Evolutionary conservation across 2,888 invertebrate species (phyloP).

Genomic region (Lymantria monacha): DNA sequence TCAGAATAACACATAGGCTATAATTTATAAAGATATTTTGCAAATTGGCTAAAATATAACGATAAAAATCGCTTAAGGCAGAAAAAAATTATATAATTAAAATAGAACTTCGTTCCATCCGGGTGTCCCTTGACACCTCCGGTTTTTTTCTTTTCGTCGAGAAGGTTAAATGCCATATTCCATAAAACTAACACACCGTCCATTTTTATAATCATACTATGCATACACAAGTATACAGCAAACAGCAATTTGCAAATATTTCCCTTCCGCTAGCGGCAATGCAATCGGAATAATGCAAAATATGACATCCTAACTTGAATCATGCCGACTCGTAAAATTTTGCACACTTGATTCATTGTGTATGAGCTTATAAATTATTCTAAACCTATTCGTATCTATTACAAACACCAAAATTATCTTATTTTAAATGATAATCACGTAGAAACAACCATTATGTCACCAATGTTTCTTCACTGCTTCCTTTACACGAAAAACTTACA

Average conservation of each 20-base stretch:
- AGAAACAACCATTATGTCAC: constrained; percentile 37
- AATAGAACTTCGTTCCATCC: too few species aligned
- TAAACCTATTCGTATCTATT: constrained; percentile 19
- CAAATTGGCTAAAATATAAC: too few species aligned
- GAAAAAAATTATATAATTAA: too few species aligned
- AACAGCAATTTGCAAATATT: background rate
- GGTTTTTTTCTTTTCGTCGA: too few species aligned
- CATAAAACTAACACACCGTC: too few species aligned
- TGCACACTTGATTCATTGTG: constrained; percentile 24
- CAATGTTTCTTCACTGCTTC: constrained; percentile 36
- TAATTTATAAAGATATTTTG: too few species aligned
- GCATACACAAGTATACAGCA: too few species aligned
- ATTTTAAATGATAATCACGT: constrained; percentile 38
- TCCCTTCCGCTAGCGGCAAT: background rate
- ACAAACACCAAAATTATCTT: constrained; percentile 29
- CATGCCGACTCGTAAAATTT: constrained; percentile 18
- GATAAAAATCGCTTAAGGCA: too few species aligned
- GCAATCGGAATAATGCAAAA: constrained; percentile 14
- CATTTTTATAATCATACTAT: too few species aligned
- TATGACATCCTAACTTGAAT: constrained; percentile 13
- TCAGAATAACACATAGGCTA: too few species aligned
- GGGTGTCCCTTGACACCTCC: too few species aligned
- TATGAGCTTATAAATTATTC: constrained; percentile 21
- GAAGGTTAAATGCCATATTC: too few species aligned
- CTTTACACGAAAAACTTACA: constrained; percentile 38